Evolutionary conservation across 1,140 invertebrate genomes (phyloP).

Genomic region (Tetramorium parvispinum): DNA sequence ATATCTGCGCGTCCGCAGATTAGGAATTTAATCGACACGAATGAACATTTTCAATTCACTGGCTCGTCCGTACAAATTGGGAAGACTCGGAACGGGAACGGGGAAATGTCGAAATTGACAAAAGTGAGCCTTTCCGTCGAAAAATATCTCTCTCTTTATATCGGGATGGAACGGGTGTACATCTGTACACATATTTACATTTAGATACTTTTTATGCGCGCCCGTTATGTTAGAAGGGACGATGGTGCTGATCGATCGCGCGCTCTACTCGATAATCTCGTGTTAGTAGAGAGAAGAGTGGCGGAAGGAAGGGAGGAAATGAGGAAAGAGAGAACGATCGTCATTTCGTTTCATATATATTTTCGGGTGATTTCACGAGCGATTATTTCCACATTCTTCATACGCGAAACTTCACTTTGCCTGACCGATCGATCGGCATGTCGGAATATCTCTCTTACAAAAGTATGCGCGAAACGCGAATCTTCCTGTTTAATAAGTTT

Average conservation of each 20-base stretch:
- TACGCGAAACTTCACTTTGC: not conserved
- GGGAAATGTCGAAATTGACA: conserved; percentile 9
- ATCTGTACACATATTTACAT: conserved; percentile 38
- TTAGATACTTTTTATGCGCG: conserved; percentile 32
- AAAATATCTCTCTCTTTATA: conserved; percentile 19
- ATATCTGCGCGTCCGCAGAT: conserved; percentile 12
- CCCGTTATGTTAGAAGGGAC: conserved; percentile 10
- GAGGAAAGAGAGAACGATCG: conserved; percentile 2
- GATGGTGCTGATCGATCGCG: conserved; percentile 6
- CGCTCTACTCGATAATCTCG: conserved; percentile 24
- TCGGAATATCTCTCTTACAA: not conserved
- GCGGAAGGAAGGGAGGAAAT: not conserved
- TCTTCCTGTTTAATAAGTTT: conserved; percentile 39
- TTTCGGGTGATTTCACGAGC: conserved; percentile 23
- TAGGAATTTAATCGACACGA: conserved; percentile 25
- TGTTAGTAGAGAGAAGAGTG: not conserved
- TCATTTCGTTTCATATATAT: conserved; percentile 32
- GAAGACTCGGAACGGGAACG: not conserved
- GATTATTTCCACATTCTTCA: conserved; percentile 34
- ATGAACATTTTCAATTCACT: conserved; percentile 11
- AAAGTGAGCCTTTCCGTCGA: not conserved
- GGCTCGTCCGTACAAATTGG: not conserved
- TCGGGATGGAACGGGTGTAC: not conserved
- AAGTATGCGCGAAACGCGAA: not conserved
- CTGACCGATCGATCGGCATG: conserved; percentile 9